These are phyloP conservation scores for Macroteleia sp. DNA, from an alignment of 2,888 invertebrate genomes.

Conservation along the genomic window DNA sequence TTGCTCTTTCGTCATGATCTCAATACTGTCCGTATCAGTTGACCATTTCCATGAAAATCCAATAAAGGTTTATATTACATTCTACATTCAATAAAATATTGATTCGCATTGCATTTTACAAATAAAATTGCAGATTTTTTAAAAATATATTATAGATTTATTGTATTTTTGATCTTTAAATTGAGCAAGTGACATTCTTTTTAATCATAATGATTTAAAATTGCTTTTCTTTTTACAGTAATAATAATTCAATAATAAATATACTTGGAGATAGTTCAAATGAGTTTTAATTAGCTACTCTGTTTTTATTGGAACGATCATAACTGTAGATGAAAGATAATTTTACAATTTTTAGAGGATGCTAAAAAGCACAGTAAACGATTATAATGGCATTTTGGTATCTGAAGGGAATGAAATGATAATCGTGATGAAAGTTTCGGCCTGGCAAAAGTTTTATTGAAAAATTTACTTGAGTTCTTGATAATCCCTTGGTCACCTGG, in stretches of 20 bases:
- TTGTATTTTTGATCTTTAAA: too few relatives aligned
- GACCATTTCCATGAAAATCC: constrained; percentile 36
- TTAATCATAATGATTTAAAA: too few relatives aligned
- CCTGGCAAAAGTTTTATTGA: constrained; percentile 43
- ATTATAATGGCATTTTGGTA: constrained; percentile 38
- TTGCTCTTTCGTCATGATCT: constrained; percentile 32
- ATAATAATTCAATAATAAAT: not conserved
- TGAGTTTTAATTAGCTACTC: constrained; percentile 6
- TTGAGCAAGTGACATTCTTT: too few relatives aligned
- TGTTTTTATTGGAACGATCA: constrained; percentile 14
- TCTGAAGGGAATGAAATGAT: constrained; percentile 26
- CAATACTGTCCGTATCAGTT: constrained; percentile 26
- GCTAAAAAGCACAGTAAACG: not conserved
- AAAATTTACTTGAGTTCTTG: constrained; percentile 26
- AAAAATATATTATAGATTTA: not conserved
- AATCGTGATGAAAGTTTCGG: constrained; percentile 24
- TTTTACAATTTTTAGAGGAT: not conserved
- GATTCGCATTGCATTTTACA: constrained; percentile 15
- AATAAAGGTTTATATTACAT: constrained; percentile 44
- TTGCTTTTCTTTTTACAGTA: too few relatives aligned
- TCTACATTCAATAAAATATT: constrained; percentile 4
- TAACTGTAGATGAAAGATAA: constrained; percentile 12
- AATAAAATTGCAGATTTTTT: constrained; percentile 30
- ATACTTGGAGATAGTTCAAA: not conserved
- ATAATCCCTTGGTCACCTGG: constrained; percentile 51